Base-by-base conservation (phyloP, 2,797 vertebrate genomes). In the Balearica regulorum region DNA sequence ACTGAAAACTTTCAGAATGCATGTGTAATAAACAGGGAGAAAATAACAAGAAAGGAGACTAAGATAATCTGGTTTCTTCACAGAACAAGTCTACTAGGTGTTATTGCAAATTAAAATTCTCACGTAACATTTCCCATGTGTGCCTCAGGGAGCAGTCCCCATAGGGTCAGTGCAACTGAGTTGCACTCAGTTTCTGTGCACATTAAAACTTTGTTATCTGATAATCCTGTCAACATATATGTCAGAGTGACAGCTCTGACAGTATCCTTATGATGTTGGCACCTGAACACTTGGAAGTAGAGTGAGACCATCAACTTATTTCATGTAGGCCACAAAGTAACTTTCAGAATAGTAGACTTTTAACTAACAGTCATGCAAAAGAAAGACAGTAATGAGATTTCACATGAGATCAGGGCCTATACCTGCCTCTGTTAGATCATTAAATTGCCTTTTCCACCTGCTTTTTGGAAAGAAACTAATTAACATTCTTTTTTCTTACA, bases 401-500 rank as follows among this genome's bases (percentile, higher is more conserved):
- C 82, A 88, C 60, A 65, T 62, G 82, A 94, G 87, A 93, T 71
- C 90, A 81, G 61, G 82, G 57, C 76, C 87, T 75, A n/a, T 49
- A 89, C 78, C 65, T 96, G 92, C 46, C 87, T 89, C 5, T 62
- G 39, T 80, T 66, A 85, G 85, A 94, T 87, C 66, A 84, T 93
- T 95, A 95, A 89, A 97, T 93, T 94, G 49, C 82, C 77, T 95
- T 90, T 95, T 89, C 43, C 57, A 90, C 76, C 55, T 90, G 57
- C 62, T 8, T 95, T 96, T 93, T 82, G 81, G 75, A 78, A 71
- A 77, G 69, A 96, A 97, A 93, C 72, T 92, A 96, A 90, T 97
- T 97, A 85, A 90, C 87, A 83, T 85, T 94, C 75, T 93, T 97
- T 93, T 97, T 96, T 96, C 93, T 96, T 97, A 95, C 81, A 91